phyloP scores from a whole-genome alignment of 2,888 invertebrate species.

The Cataglyphis altisquamis region DNA sequence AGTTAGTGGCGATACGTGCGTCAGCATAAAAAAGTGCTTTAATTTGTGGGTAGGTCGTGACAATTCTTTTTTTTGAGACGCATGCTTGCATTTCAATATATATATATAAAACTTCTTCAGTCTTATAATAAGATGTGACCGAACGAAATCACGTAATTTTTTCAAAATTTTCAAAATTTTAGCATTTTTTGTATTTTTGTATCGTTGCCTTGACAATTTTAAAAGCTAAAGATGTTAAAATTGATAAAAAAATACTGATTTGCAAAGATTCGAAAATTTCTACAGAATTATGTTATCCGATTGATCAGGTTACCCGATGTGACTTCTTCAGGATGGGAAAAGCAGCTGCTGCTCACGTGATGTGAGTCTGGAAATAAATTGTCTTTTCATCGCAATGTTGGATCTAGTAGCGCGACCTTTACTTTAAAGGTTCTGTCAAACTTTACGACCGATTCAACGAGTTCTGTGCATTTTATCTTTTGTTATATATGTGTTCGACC shows the following conservation, averaged over 20 bases:
- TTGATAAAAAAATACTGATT: neutral
- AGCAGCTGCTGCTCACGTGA: neutral
- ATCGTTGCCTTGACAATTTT: neutral
- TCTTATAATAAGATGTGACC: neutral
- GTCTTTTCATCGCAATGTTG: slow-evolving; percentile 16
- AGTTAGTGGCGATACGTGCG: neutral
- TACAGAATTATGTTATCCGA: neutral
- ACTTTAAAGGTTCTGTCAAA: slow-evolving; percentile 34
- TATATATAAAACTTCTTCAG: neutral
- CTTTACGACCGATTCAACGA: slow-evolving; percentile 54
- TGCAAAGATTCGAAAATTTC: neutral
- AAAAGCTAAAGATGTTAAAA: neutral
- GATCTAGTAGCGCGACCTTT: slow-evolving; percentile 9
- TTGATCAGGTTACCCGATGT: neutral
- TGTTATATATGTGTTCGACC: slow-evolving; percentile 58
- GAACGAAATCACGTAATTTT: neutral
- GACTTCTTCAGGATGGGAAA: neutral
- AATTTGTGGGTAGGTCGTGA: neutral
- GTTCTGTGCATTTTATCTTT: slow-evolving; percentile 55
- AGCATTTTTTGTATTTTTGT: neutral
- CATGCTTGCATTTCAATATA: neutral
- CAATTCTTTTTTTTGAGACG: neutral
- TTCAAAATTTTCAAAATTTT: neutral
- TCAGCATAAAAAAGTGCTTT: slow-evolving; percentile 18
- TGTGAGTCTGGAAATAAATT: slow-evolving; percentile 26